phyloP scores from a whole-genome alignment of 2,113 vertebrate species.

The Dryoscopus gambensis region DNA sequence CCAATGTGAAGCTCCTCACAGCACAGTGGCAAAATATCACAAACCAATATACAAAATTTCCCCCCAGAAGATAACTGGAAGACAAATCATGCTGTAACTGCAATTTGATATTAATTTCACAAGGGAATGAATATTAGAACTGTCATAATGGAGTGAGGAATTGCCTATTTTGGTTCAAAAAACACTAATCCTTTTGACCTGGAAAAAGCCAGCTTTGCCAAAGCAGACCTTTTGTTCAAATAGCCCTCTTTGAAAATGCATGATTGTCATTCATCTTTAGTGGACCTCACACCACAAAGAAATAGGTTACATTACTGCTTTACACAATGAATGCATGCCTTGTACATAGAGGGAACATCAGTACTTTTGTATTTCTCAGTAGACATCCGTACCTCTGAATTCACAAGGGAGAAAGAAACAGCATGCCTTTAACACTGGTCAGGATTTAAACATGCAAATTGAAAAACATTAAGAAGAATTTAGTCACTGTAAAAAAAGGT shows the following conservation, averaged over 20 bases:
- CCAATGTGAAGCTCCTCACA: not conserved
- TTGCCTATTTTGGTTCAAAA: not conserved
- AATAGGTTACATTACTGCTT: not conserved
- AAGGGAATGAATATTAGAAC: conserved; percentile 9
- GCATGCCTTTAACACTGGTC: not conserved
- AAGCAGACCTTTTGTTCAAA: not conserved
- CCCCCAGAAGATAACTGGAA: not conserved
- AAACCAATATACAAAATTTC: not conserved
- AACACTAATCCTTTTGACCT: not conserved
- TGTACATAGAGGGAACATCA: not conserved
- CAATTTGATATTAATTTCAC: conserved; percentile 47
- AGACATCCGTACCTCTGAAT: not conserved
- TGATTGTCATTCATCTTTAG: not conserved
- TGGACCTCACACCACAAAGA: not conserved
- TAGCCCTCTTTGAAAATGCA: not conserved
- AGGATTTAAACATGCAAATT: not conserved
- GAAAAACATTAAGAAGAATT: not conserved
- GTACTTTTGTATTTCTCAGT: not conserved
- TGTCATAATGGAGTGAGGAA: not conserved
- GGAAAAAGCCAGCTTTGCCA: not conserved
- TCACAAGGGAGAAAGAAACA: not conserved
- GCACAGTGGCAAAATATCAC: not conserved
- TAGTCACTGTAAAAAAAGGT: not conserved
- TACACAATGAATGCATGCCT: not conserved
- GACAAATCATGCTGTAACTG: not conserved